Conservation (phyloP, 1,140 invertebrate genomes). For the Lepeophtheirus salmonis region DNA sequence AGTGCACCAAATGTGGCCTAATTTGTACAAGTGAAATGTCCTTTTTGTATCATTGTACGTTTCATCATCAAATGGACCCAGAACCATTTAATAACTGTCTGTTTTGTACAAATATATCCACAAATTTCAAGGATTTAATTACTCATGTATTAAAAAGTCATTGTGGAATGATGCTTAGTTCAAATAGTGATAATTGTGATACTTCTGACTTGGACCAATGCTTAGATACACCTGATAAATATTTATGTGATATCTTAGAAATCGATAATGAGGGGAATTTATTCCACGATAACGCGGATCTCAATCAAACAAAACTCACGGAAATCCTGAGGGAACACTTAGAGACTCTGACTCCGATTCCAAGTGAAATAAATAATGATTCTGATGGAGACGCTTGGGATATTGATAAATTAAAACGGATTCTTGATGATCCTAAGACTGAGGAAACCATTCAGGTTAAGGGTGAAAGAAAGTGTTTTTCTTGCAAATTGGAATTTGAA, state of each 20-base stretch:
- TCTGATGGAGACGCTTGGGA: neutral
- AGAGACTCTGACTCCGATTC: neutral
- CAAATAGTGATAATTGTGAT: too few relatives aligned
- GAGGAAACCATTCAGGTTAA: neutral
- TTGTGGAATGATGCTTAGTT: too few relatives aligned
- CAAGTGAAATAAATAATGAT: neutral
- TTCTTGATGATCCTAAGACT: neutral
- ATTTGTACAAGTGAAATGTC: neutral
- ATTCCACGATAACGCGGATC: neutral
- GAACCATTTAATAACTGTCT: neutral
- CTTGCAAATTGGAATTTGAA: neutral
- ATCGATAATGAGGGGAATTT: too few relatives aligned
- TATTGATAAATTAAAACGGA: neutral
- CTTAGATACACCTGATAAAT: too few relatives aligned
- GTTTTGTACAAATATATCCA: neutral
- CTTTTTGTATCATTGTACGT: neutral
- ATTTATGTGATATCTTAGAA: too few relatives aligned
- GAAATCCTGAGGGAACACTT: neutral
- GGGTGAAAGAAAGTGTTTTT: neutral
- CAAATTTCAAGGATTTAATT: neutral
- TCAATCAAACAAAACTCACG: neutral
- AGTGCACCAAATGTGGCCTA: neutral
- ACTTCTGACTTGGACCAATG: too few relatives aligned
- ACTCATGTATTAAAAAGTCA: neutral
- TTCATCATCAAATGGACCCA: neutral